Evolutionary conservation across 2,888 invertebrate genomes (phyloP).

Genomic region (Cryptocephalus moraei): DNA sequence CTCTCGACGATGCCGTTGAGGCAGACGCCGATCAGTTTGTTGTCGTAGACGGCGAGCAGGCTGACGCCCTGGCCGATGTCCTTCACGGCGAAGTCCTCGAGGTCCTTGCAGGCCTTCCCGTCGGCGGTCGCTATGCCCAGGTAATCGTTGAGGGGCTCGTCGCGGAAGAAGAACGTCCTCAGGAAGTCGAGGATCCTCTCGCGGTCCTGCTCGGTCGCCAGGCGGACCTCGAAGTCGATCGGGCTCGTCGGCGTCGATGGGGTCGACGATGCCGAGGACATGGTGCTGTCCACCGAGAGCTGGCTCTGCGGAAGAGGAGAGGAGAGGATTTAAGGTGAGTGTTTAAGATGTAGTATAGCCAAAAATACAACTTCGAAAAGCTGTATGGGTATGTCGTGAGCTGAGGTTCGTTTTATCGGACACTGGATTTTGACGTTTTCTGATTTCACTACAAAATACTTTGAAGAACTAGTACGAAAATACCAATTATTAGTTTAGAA

Average conservation of each 20-base stretch:
- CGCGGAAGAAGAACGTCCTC: constrained; percentile 56
- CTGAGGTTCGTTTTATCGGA: too few species aligned
- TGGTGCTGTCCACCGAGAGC: constrained; percentile 22
- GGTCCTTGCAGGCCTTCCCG: constrained; percentile 48
- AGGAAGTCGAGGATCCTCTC: constrained; percentile 44
- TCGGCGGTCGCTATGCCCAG: constrained; percentile 50
- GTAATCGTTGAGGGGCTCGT: constrained; percentile 58
- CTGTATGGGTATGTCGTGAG: too few species aligned
- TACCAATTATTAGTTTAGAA: too few species aligned
- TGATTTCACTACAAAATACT: too few species aligned
- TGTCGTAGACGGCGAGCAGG: constrained; percentile 48
- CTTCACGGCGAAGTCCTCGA: constrained; percentile 51
- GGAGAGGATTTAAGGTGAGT: not conserved
- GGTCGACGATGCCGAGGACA: constrained; percentile 27
- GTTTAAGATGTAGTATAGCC: not conserved
- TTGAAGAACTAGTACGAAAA: too few species aligned
- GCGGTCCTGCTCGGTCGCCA: constrained; percentile 38
- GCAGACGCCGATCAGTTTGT: constrained; percentile 42
- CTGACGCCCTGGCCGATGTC: constrained; percentile 50
- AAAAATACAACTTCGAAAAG: too few species aligned
- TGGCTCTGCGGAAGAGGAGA: constrained; percentile 10
- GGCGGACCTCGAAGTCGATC: constrained; percentile 35
- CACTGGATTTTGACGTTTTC: too few species aligned
- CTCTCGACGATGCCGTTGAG: constrained; percentile 26
- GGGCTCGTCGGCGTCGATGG: constrained; percentile 29